phyloP scores from a whole-genome alignment of 2,888 invertebrate species.

The Stenolophus ochropezus region DNA sequence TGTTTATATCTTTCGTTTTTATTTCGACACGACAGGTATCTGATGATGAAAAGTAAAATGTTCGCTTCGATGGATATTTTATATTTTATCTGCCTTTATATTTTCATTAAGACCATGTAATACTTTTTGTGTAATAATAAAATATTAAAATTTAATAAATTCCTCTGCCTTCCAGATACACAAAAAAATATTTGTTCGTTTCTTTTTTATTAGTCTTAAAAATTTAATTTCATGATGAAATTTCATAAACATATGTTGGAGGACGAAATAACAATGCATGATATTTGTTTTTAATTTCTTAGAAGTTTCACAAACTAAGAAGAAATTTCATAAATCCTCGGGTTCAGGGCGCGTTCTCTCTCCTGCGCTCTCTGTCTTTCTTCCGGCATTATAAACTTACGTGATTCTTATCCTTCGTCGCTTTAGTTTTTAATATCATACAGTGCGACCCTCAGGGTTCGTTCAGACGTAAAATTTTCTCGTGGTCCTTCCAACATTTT shows the following conservation, averaged over 20 bases:
- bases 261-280: slow-evolving; percentile 32
- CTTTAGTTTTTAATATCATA: slow-evolving; percentile 60
- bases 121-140: slow-evolving; percentile 40
- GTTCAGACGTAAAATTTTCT: slow-evolving; percentile 54
- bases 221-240: slow-evolving; percentile 31
- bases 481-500: slow-evolving; percentile 34
- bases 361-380: slow-evolving; percentile 21
- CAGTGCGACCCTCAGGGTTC: slow-evolving; percentile 53
- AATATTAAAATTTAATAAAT: slow-evolving; percentile 38
- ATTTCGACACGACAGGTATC: slow-evolving; percentile 45
- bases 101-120: slow-evolving; percentile 41
- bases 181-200: slow-evolving; percentile 29
- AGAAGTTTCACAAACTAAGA: slow-evolving; percentile 55
- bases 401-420: slow-evolving; percentile 58
- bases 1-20: slow-evolving; percentile 51
- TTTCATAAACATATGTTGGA: slow-evolving; percentile 46
- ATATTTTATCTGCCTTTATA: slow-evolving; percentile 38
- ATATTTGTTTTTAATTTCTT: slow-evolving; percentile 54
- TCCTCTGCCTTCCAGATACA: slow-evolving; percentile 1
- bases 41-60: slow-evolving; percentile 19
- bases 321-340: slow-evolving; percentile 59
- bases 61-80: slow-evolving; percentile 45
- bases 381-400: slow-evolving; percentile 58
- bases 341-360: slow-evolving; percentile 9
- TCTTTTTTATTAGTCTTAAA: slow-evolving; percentile 7